Conservation (phyloP, 2,113 vertebrate genomes). For the Sterna hirundo region DNA sequence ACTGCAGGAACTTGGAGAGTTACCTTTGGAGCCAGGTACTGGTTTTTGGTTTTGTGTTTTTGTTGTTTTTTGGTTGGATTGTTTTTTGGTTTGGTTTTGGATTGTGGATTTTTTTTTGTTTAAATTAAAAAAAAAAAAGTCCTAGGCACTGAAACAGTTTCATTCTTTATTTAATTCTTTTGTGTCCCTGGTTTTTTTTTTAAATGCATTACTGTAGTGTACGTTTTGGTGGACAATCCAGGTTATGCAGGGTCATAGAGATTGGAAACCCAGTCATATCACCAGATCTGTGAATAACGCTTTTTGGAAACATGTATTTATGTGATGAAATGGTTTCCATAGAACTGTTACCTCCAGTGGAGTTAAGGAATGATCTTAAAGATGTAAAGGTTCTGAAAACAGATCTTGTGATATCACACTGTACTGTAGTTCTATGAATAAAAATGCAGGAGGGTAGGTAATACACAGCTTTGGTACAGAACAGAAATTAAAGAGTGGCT, state of each 20-base stretch:
- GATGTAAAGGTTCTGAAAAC: constrained; percentile 59
- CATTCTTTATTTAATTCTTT: constrained; percentile 3
- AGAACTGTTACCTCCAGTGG: not conserved
- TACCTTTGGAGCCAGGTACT: constrained; percentile 89
- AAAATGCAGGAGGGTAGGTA: constrained; percentile 31
- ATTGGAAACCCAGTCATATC: constrained; percentile 78
- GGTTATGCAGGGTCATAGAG: constrained; percentile 72
- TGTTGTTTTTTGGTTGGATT: not conserved
- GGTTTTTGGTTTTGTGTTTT: constrained; percentile 36
- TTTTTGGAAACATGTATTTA: not conserved
- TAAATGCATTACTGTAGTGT: constrained; percentile 35
- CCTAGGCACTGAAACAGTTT: constrained; percentile 13
- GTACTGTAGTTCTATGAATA: constrained; percentile 5
- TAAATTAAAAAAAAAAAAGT: not conserved
- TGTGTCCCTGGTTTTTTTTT: constrained; percentile 1
- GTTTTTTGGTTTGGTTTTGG: not conserved
- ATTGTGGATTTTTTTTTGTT: not conserved
- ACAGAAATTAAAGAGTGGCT: not conserved
- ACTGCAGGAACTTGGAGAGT: constrained; percentile 75
- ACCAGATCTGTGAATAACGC: constrained; percentile 73
- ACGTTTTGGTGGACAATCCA: constrained; percentile 55
- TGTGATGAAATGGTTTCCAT: not conserved
- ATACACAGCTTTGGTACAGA: constrained; percentile 32
- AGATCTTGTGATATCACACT: constrained; percentile 75
- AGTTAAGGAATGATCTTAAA: constrained; percentile 17